phyloP scores from a whole-genome alignment of 2,113 vertebrate genomes.

The Atherinomorus stipes region DNA sequence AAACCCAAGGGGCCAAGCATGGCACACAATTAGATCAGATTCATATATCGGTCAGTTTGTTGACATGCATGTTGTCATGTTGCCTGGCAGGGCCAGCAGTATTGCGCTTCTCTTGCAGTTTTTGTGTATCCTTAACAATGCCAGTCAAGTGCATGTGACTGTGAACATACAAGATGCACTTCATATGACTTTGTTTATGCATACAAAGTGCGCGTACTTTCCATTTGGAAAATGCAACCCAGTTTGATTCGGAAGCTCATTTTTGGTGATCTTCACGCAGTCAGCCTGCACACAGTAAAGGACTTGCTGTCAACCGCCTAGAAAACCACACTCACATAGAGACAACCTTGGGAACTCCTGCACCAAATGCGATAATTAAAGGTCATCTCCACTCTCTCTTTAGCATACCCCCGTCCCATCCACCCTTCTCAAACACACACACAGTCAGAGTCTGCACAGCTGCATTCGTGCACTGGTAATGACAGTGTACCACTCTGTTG shows the following conservation, averaged over 20 bases:
- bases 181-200: background rate
- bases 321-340: conserved; percentile 48
- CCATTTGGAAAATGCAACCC: background rate
- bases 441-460: conserved; percentile 30
- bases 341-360: conserved; percentile 57
- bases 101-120: background rate
- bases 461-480: conserved; percentile 52
- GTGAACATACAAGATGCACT: background rate
- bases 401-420: conserved; percentile 1
- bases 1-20: conserved; percentile 33
- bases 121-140: conserved; percentile 12
- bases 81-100: conserved; percentile 26
- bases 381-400: conserved; percentile 47
- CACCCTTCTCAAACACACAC: conserved; percentile 9
- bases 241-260: background rate
- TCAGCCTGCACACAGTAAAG: conserved; percentile 13
- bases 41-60: conserved; percentile 32
- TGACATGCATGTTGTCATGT: conserved; percentile 41
- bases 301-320: conserved; percentile 22
- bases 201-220: background rate
- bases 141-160: conserved; percentile 12
- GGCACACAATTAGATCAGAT: conserved; percentile 55
- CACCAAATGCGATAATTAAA: conserved; percentile 74
- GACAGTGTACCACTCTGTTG: conserved; percentile 51
- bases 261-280: conserved; percentile 14